Evolutionary conservation across 2,888 invertebrate genomes (phyloP), one percentile per base, ranked within the genome.

Genomic region (Himalopsyche tibetana): DNA sequence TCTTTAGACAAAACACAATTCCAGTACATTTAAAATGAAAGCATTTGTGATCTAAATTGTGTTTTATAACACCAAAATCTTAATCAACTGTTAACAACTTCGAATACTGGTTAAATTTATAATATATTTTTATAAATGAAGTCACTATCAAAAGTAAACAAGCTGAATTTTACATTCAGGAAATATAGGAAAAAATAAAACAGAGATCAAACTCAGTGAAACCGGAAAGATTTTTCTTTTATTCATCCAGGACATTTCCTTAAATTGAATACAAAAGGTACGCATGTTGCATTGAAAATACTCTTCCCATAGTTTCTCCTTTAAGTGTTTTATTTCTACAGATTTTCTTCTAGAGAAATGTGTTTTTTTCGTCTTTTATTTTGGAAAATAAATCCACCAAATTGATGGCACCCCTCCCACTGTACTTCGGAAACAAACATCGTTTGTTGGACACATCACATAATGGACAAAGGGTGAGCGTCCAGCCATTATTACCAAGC

Each of bases 221-320:
- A n/a, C 11, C 5, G 28, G 8, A 63, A 63, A 2, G 11, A 63
- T 19, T 11, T 63, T 63, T 63, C 63, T 51, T 51, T 51, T 63
- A 63, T 63, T 63, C 63, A 63, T 63, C 28, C 63, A 63, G 19
- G 63, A 63, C 63, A 19, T 19, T 19, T 63, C 28, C 63, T 2
- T 63, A 63, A 63, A 63, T 63, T 28, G 63, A 63, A 63, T 63
- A 63, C 63, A 63, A 63, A 63, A 63, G 63, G 63, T 63, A 63
- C 19, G 63, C 63, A 63, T n/a, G 63, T 28, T 63, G 63, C 63
- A 63, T 63, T 63, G 63, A 63, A 63, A 63, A 63, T 8, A 11
- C 63, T 63, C 63, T 19, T 19, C 6, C 28, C 11, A 19, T 63
- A 19, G 51, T 28, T 63, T 63, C 28, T 63, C 19, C 63, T 63